Conservation (phyloP, 2,113 vertebrate species). For the Phylloscopus trochilus region DNA sequence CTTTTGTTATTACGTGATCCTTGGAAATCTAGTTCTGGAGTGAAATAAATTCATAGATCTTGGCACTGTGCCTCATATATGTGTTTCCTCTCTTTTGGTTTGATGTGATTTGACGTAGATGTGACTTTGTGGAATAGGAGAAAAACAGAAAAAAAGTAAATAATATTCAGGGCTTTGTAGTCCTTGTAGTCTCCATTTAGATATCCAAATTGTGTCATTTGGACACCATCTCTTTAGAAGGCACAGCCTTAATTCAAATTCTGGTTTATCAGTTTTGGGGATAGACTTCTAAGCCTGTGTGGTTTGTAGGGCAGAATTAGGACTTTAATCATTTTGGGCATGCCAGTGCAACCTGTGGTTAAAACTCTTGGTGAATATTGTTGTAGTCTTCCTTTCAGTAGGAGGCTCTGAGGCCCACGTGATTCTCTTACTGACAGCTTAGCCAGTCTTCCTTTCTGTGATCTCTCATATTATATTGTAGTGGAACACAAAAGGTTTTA, state of each 20-base stretch:
- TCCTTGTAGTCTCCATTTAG: neutral
- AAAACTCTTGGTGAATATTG: neutral
- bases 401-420: constrained; percentile 10
- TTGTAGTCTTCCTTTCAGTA: neutral
- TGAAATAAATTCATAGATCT: neutral
- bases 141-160: neutral
- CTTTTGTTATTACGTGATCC: neutral
- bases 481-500: constrained; percentile 14
- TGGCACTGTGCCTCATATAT: neutral
- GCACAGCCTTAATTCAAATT: neutral
- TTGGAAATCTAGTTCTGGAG: neutral
- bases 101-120: neutral
- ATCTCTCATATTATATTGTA: neutral
- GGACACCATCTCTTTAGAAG: neutral
- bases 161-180: neutral
- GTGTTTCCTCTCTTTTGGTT: neutral
- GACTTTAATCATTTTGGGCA: neutral
- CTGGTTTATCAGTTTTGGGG: neutral
- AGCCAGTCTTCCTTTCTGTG: neutral
- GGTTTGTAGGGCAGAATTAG: neutral
- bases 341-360: neutral
- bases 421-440: constrained; percentile 14
- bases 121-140: neutral
- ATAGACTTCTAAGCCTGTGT: neutral
- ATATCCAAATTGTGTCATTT: neutral